phyloP scores from a whole-genome alignment of 2,113 vertebrate species.

The Tragulus kanchil region DNA sequence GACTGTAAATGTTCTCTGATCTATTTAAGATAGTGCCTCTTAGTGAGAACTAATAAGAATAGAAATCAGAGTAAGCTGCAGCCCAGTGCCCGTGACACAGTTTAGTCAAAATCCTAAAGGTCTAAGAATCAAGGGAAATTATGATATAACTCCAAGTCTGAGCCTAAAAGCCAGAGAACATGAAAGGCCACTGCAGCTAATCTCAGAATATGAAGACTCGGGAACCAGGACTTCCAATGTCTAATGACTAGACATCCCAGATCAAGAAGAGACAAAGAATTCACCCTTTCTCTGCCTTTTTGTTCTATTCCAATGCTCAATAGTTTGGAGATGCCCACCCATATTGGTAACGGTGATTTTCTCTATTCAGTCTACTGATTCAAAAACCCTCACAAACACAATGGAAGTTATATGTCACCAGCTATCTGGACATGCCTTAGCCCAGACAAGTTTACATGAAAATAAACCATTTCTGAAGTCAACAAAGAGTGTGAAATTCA shows the following conservation, averaged over 20 bases:
- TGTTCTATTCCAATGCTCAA: not conserved
- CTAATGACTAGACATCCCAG: not conserved
- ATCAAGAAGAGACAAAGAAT: not conserved
- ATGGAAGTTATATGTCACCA: not conserved
- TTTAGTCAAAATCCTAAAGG: not conserved
- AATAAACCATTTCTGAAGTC: no score
- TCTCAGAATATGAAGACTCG: not conserved
- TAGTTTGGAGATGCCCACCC: not conserved
- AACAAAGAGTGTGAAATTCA: no score
- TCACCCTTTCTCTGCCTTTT: not conserved
- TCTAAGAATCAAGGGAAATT: not conserved
- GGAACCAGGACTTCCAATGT: not conserved
- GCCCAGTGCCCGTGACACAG: no score
- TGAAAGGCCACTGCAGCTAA: not conserved
- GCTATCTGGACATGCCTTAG: not conserved
- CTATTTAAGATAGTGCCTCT: no score
- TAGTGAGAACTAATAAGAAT: no score
- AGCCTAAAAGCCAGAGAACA: not conserved
- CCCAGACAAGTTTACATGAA: not conserved
- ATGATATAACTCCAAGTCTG: not conserved
- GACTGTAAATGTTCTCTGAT: no score
- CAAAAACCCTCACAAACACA: not conserved
- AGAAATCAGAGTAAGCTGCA: no score
- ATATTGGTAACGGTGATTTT: not conserved
- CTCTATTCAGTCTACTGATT: not conserved